phyloP scores from a whole-genome alignment of 2,797 vertebrate species.

The Limosa lapponica region DNA sequence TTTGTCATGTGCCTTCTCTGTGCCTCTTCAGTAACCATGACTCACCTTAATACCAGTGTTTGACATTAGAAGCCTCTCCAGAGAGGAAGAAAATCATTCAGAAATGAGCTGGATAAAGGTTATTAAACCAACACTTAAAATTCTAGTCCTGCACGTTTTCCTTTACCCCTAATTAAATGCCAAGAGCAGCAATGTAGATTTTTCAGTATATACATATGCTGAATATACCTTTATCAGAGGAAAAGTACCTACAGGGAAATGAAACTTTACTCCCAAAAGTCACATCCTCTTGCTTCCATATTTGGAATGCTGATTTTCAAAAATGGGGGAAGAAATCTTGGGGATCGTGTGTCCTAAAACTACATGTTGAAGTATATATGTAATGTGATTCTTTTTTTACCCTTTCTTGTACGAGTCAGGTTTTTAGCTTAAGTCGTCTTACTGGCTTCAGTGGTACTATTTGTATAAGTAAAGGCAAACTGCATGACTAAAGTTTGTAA shows the following conservation, averaged over 20 bases:
- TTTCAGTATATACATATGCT: conserved; percentile 18
- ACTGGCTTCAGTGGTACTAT: background rate
- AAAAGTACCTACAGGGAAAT: background rate
- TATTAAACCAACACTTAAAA: conserved; percentile 81
- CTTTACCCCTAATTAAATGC: conserved; percentile 79
- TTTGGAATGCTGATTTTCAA: background rate
- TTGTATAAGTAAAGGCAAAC: background rate
- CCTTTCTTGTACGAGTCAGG: background rate
- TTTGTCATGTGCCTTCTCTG: conserved; percentile 67
- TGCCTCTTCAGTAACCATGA: conserved; percentile 65
- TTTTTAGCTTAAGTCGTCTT: background rate
- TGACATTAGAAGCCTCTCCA: conserved; percentile 78
- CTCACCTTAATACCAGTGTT: conserved; percentile 76
- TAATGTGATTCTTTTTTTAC: background rate
- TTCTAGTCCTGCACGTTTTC: conserved; percentile 73
- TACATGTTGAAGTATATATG: background rate
- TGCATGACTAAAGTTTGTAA: background rate
- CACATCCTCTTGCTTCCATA: background rate
- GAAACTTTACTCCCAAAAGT: background rate
- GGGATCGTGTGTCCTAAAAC: background rate
- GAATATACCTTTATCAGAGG: conserved; percentile 3
- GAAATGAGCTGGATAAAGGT: conserved; percentile 79
- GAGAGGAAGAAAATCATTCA: conserved; percentile 78
- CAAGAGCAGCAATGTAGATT: conserved; percentile 49
- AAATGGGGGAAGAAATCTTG: background rate